Evolutionary conservation across 2,797 vertebrate species (phyloP).

Genomic region (Odontamblyopus lacepedii): DNA sequence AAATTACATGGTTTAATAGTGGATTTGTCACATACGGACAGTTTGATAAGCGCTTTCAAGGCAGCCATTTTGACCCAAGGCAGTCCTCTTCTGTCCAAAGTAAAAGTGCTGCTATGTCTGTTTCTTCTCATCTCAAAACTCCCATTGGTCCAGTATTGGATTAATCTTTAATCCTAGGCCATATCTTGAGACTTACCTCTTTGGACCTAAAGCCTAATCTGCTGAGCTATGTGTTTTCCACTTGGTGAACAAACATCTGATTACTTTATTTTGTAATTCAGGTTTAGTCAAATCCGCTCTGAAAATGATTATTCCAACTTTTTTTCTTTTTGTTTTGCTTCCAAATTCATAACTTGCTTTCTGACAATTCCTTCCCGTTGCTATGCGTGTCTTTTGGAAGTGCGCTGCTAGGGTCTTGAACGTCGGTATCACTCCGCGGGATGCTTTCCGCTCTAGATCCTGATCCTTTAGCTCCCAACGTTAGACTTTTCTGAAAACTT

Average conservation of each 20-base stretch:
- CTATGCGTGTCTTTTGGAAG: constrained; percentile 64
- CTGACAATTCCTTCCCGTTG: constrained; percentile 86
- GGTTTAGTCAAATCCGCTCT: constrained; percentile 15
- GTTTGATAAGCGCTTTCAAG: background rate
- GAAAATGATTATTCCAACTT: constrained; percentile 13
- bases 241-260: constrained; percentile 62
- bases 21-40: background rate
- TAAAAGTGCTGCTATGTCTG: constrained; percentile 32
- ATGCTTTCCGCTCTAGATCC: constrained; percentile 84
- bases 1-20: background rate
- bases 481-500: constrained; percentile 96
- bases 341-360: constrained; percentile 79
- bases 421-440: constrained; percentile 81
- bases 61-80: background rate
- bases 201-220: constrained; percentile 72
- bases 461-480: constrained; percentile 79
- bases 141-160: constrained; percentile 60
- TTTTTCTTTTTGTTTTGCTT: background rate
- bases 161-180: constrained; percentile 69
- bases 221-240: constrained; percentile 71
- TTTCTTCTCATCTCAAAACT: constrained; percentile 56
- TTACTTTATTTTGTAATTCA: constrained; percentile 44
- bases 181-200: constrained; percentile 68
- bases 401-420: constrained; percentile 51
- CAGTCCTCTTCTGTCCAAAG: constrained; percentile 12